phyloP scores from a whole-genome alignment of 1,140 invertebrate species.

The Condylostylus longicornis region DNA sequence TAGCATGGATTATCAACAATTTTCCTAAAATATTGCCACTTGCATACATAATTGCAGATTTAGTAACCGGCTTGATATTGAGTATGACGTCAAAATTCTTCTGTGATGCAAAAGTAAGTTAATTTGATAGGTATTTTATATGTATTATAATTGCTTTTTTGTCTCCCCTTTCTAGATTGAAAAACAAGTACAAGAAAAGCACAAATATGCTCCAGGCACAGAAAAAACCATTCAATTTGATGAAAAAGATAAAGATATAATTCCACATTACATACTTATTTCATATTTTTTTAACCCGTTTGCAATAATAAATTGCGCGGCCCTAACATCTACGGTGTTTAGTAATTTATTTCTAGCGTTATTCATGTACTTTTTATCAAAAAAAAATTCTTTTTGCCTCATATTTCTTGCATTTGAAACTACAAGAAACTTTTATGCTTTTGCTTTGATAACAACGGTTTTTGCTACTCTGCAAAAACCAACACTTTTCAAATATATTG shows the following conservation, averaged over 20 bases:
- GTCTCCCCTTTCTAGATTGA: neutral
- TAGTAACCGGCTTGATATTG: slow-evolving; percentile 56
- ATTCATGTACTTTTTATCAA: slow-evolving; percentile 51
- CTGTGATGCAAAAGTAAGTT: neutral
- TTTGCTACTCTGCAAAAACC: slow-evolving; percentile 37
- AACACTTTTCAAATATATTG: slow-evolving; percentile 16
- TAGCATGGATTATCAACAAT: slow-evolving; percentile 53
- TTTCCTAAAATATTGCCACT: slow-evolving; percentile 38
- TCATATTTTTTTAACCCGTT: slow-evolving; percentile 90
- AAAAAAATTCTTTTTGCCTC: slow-evolving; percentile 42
- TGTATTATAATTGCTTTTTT: neutral
- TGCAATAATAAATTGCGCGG: slow-evolving; percentile 77
- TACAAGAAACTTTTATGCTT: slow-evolving; percentile 74
- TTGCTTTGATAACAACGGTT: slow-evolving; percentile 67
- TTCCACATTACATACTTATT: slow-evolving; percentile 51
- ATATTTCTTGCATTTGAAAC: slow-evolving; percentile 57
- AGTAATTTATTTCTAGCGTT: slow-evolving; percentile 68
- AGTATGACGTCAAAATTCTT: neutral
- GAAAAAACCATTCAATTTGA: slow-evolving; percentile 41
- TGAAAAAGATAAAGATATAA: slow-evolving; percentile 36
- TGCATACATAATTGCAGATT: slow-evolving; percentile 57
- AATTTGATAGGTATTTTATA: no score
- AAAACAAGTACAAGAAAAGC: slow-evolving; percentile 8
- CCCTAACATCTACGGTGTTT: slow-evolving; percentile 78
- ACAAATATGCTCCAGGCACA: slow-evolving; percentile 41